A percentile compares a stretch with the other conserved stretches of the same genome.
phyloP scores from a whole-genome alignment of 2,797 vertebrate species.

The Thamnophis elegans region DNA sequence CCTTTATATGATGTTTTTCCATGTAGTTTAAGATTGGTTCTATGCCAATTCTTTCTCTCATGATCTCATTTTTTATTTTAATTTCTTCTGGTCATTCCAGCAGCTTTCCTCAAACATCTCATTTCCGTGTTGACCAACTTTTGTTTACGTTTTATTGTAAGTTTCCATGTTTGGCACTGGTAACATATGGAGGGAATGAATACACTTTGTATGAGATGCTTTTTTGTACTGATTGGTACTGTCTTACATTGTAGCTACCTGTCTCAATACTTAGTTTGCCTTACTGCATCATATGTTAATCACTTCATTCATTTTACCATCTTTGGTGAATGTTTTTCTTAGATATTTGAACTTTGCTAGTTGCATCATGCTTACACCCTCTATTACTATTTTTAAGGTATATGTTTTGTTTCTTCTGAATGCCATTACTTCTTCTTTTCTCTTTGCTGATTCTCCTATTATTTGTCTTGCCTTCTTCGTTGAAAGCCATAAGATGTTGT shows the following conservation, averaged over 20 bases:
- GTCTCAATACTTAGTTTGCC: background rate
- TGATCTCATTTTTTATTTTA: background rate
- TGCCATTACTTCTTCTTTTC: background rate
- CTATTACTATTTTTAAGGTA: background rate
- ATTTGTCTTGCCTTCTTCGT: background rate
- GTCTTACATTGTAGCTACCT: background rate
- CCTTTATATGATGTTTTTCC: background rate
- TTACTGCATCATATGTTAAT: background rate
- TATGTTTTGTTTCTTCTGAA: background rate
- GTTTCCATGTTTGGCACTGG: background rate
- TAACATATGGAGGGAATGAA: background rate
- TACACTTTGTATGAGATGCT: background rate
- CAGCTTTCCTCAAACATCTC: background rate
- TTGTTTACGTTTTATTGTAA: background rate
- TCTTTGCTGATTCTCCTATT: background rate
- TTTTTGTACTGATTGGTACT: background rate
- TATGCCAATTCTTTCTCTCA: background rate
- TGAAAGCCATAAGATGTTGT: background rate
- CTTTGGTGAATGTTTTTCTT: background rate
- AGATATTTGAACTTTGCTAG: background rate
- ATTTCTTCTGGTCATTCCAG: background rate
- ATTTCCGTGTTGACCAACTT: background rate
- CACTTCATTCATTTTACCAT: background rate
- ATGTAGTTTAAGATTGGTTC: background rate
- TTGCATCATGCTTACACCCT: background rate